Base-by-base conservation (phyloP, 2,888 invertebrate species). In the Drosophila emarginata region DNA sequence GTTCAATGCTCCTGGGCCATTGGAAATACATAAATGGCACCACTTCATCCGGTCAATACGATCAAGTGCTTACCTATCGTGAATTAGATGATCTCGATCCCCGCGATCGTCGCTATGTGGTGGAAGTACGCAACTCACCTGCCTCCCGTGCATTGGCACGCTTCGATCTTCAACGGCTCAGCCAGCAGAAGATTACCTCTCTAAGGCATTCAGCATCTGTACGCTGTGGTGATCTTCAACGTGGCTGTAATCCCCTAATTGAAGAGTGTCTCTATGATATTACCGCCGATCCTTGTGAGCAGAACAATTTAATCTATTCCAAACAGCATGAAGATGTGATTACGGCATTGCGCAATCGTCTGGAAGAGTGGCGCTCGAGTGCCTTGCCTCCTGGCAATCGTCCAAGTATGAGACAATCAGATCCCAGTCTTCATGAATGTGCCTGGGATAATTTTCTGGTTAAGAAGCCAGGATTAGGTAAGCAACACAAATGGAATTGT, bases 351-450 rank as follows among this genome's bases (percentile, higher is more conserved):
- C 92, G 93, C 73, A 83, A 91, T 32, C 89, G 91, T 0, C 77
- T 94, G 0, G 67, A 90, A 7, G 90, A 91, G 14, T 91, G 92
- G 64, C 90, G 92, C n/a, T 78, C 89, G 51, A 91, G 91, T 0
- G 91, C 93, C 0, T 61, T 93, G 14, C 87, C 91, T 0, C 91
- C 93, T 0, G 77, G 64, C 1, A 91, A 91, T 63, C 93, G 93
- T 67, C 76, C 91, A 0, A 91, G 92, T 0, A 93, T 93, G 73
- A 89, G 91, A 0, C 90, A 90, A 1, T 93, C 93, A 1, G 92
- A 94, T 90, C 94, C 94, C 0, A 78, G 79, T 0, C 77, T 91
- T 5, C 94, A 93, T 91, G 92, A 93, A 60, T 92, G 92, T 59
- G 93, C 93, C 0, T 95, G 94, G 94, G 92, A 92, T 1, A 92